phyloP scores from a whole-genome alignment of 2,797 vertebrate species.

The Mycteria americana region DNA sequence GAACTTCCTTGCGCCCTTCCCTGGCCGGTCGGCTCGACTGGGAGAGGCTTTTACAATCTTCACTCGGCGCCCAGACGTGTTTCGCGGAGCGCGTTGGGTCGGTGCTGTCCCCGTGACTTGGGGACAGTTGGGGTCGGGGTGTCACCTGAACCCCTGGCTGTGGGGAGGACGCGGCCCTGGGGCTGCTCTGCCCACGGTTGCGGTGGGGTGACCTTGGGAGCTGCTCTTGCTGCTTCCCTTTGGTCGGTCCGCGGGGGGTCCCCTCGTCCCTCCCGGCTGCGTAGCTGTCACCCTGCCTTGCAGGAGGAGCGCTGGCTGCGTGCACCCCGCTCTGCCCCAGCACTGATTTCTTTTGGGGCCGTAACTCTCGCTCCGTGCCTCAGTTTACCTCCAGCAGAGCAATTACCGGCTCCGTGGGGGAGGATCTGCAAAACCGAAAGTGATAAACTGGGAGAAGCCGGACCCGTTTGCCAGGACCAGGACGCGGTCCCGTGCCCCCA shows the following conservation, averaged over 20 bases:
- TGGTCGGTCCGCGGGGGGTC: neutral
- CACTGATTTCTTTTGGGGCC: too few relatives aligned
- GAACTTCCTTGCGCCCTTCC: neutral
- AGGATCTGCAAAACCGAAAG: neutral
- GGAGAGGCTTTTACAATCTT: neutral
- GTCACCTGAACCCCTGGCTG: neutral
- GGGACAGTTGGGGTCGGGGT: neutral
- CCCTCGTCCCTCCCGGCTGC: neutral
- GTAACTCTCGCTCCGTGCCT: neutral
- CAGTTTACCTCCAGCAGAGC: neutral
- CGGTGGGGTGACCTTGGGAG: neutral
- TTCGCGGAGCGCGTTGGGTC: neutral
- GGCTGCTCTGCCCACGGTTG: neutral
- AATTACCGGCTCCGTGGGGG: neutral
- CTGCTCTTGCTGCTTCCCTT: neutral
- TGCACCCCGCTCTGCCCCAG: too few relatives aligned
- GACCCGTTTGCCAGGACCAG: neutral
- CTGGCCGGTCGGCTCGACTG: neutral
- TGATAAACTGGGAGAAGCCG: neutral
- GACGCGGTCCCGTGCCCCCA: fast-evolving
- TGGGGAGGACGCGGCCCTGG: neutral
- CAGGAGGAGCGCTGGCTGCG: neutral
- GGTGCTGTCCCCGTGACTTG: neutral
- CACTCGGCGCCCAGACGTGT: fast-evolving
- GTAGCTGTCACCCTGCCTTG: neutral